Conservation (phyloP, 2,888 invertebrate species). For the Phengaris arion region DNA sequence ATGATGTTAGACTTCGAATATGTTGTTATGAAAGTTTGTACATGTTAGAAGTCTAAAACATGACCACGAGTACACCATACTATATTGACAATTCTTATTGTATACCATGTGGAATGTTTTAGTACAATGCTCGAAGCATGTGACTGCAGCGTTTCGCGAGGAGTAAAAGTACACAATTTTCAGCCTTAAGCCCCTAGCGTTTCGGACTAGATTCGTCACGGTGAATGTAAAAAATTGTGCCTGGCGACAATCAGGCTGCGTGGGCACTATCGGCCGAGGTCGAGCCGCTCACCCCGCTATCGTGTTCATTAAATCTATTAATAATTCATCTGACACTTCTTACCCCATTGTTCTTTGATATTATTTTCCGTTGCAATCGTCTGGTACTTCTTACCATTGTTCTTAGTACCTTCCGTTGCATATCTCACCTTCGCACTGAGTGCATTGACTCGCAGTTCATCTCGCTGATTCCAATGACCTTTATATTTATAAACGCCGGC, state of each 20-base stretch:
- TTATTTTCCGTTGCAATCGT: slow-evolving; percentile 47
- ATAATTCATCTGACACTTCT: slow-evolving; percentile 71
- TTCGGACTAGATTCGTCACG: slow-evolving; percentile 36
- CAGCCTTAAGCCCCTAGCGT: slow-evolving; percentile 26
- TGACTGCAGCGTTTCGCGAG: slow-evolving; percentile 27
- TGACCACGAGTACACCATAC: neutral
- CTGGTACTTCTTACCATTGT: slow-evolving; percentile 22
- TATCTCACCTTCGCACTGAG: slow-evolving; percentile 18
- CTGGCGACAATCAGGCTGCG: slow-evolving; percentile 78
- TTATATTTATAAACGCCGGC: slow-evolving; percentile 11
- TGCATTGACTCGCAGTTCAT: slow-evolving; percentile 23
- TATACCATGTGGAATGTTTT: slow-evolving; percentile 20
- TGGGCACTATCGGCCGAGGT: slow-evolving; percentile 75
- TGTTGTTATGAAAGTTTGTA: too few relatives aligned
- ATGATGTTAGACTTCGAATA: neutral
- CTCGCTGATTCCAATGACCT: slow-evolving; percentile 25
- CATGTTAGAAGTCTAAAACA: too few relatives aligned
- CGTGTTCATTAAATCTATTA: slow-evolving; percentile 70
- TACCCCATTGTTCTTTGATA: slow-evolving; percentile 67
- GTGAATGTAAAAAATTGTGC: slow-evolving; percentile 50
- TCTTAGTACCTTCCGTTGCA: slow-evolving; percentile 13
- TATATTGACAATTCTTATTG: neutral
- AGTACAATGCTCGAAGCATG: slow-evolving; percentile 13
- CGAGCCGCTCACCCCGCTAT: slow-evolving; percentile 74
- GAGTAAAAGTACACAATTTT: neutral